Base-by-base conservation (phyloP, 2,797 vertebrate genomes). In the Pempheris klunzingeri region DNA sequence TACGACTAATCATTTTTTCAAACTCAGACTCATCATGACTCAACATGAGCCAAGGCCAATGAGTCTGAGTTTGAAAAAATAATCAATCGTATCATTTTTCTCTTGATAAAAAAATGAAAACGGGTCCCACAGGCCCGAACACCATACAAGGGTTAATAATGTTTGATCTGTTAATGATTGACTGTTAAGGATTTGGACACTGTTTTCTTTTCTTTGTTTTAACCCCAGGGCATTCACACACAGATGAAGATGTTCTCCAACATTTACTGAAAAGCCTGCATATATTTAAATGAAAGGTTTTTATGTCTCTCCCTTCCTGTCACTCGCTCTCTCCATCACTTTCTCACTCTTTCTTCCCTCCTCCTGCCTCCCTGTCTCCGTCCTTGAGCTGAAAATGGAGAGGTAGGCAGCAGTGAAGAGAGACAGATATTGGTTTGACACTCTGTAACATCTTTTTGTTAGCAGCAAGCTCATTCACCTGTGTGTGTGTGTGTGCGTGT, bases 331-430 rank as follows among this genome's bases (percentile, higher is more conserved):
- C 74, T 79, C 52, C 62, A 60, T 87, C 70, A 74, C 82, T 77
- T 67, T 78, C 73, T 60, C 60, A 36, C 66, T 69, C 70, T 75
- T 72, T 62, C 71, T 58, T 63, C 4, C 44, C 71, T 47, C 36
- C 22, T 39, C 12, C 74, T 61, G 64, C 74, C 78, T 84, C 64
- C 78, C 43, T 74, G 47, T 77, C 66, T 77, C 69, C 50, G 90
- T 91, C 90, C 90, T 90, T 93, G 92, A 90, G 89, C 70, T 81
- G 86, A 88, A 81, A 90, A 90, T 87, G 71, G 70, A 91, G 88
- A 87, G 83, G 87, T 78, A 89, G 90, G 86, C 87, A 89, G 83
- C 88, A 64, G 53, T 71, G 83, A 91, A 86, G 78, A 82, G 84
- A 87, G 77, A 87, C 76, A 82, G 38, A 90, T 85, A 90, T 89